Conservation (phyloP, 2,113 vertebrate species). For the Ondatra zibethicus region DNA sequence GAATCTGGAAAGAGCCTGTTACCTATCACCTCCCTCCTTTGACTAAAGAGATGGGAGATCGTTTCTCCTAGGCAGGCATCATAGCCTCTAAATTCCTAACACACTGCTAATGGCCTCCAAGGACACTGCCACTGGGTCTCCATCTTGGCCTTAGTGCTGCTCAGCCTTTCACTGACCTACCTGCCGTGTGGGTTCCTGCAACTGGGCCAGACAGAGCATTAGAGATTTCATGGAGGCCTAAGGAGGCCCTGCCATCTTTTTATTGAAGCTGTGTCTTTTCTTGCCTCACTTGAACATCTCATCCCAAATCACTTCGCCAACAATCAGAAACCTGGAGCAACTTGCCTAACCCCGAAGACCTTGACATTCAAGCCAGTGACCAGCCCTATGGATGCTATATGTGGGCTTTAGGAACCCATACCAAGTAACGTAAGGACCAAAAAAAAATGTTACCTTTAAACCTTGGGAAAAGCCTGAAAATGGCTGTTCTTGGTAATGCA, state of each 20-base stretch:
- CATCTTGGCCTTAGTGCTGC: background rate
- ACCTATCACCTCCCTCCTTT: background rate
- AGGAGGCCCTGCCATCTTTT: background rate
- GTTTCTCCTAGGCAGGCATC: background rate
- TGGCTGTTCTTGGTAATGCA: background rate
- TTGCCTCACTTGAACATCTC: background rate
- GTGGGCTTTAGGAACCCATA: background rate
- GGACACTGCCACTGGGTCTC: background rate
- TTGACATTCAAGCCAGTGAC: background rate
- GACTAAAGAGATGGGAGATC: background rate
- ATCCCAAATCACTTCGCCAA: background rate
- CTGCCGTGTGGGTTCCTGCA: background rate
- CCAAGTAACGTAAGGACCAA: background rate
- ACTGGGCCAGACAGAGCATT: background rate
- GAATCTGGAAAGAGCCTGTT: background rate
- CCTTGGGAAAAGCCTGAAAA: background rate
- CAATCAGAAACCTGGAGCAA: background rate
- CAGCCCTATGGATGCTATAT: background rate
- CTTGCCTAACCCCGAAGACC: background rate
- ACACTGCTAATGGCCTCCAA: background rate
- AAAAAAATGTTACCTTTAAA: conserved; percentile 17
- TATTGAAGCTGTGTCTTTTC: background rate
- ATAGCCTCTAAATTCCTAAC: background rate
- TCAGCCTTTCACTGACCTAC: background rate
- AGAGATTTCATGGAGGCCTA: background rate